Percentiles rank a stretch among this genome's conserved stretches.
Conservation (phyloP, 2,888 invertebrate genomes). For the Acholoe squamosa region DNA sequence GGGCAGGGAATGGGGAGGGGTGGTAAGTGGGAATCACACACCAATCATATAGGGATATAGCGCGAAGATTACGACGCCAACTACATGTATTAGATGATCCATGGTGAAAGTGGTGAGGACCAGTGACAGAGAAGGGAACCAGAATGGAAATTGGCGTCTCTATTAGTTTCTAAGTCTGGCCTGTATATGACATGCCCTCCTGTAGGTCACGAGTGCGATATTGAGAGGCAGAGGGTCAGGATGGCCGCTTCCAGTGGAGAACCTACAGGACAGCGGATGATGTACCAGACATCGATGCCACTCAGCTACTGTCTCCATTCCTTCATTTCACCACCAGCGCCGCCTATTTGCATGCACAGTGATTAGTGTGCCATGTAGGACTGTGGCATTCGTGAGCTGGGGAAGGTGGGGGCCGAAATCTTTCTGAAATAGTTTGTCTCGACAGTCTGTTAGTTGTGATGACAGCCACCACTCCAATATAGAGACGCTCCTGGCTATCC, state of each 20-base stretch:
- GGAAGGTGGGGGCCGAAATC: neutral
- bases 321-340: neutral
- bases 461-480: neutral
- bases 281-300: neutral
- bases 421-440: conserved; percentile 1
- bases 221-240: neutral
- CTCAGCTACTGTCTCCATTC: neutral
- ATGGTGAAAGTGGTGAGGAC: neutral
- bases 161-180: no score
- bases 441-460: neutral
- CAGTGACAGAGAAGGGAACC: no score
- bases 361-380: conserved; percentile 13
- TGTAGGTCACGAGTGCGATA: no score
- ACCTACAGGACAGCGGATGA: no score
- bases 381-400: neutral
- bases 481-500: neutral
- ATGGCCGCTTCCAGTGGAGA: no score
- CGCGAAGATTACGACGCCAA: neutral
- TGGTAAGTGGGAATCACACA: conserved; percentile 34
- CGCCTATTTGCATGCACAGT: conserved; percentile 15
- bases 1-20: neutral
- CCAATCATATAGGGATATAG: neutral
- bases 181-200: no score
- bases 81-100: no score
- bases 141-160: no score